phyloP scores from a whole-genome alignment of 2,113 vertebrate species.

The Edolisoma coerulescens region DNA sequence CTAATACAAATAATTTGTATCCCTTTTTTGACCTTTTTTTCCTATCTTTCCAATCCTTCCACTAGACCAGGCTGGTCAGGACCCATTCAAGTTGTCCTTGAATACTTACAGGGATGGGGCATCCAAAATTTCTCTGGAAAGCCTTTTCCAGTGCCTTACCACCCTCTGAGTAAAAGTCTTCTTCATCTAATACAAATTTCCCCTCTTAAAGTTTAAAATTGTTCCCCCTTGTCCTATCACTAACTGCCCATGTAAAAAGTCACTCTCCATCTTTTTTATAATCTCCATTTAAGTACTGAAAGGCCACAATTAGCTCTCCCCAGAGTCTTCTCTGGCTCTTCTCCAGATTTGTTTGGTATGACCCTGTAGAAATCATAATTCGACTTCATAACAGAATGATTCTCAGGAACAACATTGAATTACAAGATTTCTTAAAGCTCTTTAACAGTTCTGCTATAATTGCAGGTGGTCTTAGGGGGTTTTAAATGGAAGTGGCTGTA shows the following conservation, averaged over 20 bases:
- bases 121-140: neutral
- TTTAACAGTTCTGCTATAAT: neutral
- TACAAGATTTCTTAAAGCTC: neutral
- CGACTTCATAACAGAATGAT: neutral
- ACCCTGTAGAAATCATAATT: neutral
- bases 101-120: neutral
- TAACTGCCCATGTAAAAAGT: neutral
- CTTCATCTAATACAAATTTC: neutral
- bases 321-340: neutral
- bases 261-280: accelerated
- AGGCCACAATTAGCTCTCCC: neutral
- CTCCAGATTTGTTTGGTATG: neutral
- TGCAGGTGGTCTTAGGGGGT: neutral
- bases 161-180: neutral
- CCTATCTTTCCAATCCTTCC: neutral
- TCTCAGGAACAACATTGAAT: neutral
- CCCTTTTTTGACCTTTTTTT: neutral
- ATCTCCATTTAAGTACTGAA: neutral
- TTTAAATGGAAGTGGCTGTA: neutral
- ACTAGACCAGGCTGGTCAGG: neutral
- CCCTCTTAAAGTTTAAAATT: neutral
- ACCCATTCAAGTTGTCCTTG: neutral
- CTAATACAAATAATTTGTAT: neutral
- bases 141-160: neutral
- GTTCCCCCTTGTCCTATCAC: neutral